Evolutionary conservation across 1,140 invertebrate species (phyloP).

Genomic region (Helicoverpa armigera): DNA sequence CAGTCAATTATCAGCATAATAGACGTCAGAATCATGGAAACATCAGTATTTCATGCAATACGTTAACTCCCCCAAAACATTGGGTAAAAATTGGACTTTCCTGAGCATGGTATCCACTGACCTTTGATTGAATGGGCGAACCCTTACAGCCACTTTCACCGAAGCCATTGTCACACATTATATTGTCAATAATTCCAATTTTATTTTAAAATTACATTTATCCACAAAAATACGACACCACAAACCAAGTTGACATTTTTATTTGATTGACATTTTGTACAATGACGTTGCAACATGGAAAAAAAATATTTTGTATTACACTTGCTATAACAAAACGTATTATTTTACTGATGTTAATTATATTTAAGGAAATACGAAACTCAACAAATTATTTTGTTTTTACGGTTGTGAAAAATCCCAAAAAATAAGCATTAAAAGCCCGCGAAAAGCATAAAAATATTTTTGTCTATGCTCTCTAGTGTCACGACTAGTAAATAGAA

Average conservation of each 20-base stretch:
- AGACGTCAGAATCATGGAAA: constrained; percentile 54
- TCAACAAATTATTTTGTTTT: too few species aligned
- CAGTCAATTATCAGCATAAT: constrained; percentile 61
- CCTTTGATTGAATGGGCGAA: constrained; percentile 94
- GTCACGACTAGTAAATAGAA: too few species aligned
- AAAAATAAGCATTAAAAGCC: not conserved
- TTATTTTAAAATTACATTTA: constrained; percentile 74
- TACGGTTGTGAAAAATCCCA: too few species aligned
- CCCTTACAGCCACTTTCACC: constrained; percentile 93
- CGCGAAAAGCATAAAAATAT: not conserved
- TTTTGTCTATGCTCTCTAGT: too few species aligned
- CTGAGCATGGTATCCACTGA: constrained; percentile 73
- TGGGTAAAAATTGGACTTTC: constrained; percentile 51
- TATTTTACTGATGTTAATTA: not conserved
- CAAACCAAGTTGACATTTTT: constrained; percentile 76
- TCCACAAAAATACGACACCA: constrained; percentile 71
- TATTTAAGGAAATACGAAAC: not conserved
- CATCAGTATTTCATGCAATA: constrained; percentile 54
- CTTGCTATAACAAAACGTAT: not conserved
- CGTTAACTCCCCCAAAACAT: constrained; percentile 55
- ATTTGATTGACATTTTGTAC: constrained; percentile 57
- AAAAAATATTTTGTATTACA: constrained; percentile 19
- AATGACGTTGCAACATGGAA: constrained; percentile 46
- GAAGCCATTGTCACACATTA: constrained; percentile 90
- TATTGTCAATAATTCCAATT: constrained; percentile 74